These are phyloP conservation scores for Brevimyrus niger DNA, from an alignment of 2,113 vertebrate genomes.

Conservation along the genomic window DNA sequence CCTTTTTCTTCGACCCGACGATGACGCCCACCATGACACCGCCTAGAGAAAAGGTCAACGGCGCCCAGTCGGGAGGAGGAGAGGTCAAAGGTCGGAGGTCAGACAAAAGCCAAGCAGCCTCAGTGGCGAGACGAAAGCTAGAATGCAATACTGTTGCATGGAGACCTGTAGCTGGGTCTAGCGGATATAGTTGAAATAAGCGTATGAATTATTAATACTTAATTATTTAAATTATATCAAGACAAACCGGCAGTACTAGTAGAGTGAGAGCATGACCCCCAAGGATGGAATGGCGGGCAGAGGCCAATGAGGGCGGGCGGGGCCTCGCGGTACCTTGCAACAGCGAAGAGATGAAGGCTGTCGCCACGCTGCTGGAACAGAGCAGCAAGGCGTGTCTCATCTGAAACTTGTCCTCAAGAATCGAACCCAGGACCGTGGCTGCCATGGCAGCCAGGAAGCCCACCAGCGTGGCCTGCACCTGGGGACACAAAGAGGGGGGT, in stretches of 20 bases:
- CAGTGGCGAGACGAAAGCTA: neutral
- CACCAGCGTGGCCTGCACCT: slow-evolving; percentile 95
- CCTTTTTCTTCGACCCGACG: slow-evolving; percentile 92
- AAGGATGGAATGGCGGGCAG: neutral
- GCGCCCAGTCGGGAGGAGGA: neutral
- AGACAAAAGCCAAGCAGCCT: neutral
- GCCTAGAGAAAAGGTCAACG: slow-evolving; percentile 50
- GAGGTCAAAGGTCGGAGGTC: slow-evolving; percentile 1
- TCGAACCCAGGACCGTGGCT: slow-evolving; percentile 85
- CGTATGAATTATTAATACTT: neutral
- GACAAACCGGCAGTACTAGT: too few species aligned
- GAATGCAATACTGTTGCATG: neutral
- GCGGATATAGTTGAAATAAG: neutral
- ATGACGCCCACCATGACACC: slow-evolving; percentile 97
- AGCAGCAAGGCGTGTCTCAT: slow-evolving; percentile 81
- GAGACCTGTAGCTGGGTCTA: neutral
- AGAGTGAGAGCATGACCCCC: neutral
- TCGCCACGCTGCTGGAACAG: slow-evolving; percentile 92
- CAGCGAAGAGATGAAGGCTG: slow-evolving; percentile 90
- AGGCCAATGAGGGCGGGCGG: neutral
- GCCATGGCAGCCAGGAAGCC: slow-evolving; percentile 91
- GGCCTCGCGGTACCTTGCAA: slow-evolving; percentile 68
- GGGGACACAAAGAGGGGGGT: slow-evolving; percentile 2
- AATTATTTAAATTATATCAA: neutral
- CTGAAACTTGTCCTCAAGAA: slow-evolving; percentile 87